Conservation (phyloP, 2,113 vertebrate species). For the Notechis scutatus region DNA sequence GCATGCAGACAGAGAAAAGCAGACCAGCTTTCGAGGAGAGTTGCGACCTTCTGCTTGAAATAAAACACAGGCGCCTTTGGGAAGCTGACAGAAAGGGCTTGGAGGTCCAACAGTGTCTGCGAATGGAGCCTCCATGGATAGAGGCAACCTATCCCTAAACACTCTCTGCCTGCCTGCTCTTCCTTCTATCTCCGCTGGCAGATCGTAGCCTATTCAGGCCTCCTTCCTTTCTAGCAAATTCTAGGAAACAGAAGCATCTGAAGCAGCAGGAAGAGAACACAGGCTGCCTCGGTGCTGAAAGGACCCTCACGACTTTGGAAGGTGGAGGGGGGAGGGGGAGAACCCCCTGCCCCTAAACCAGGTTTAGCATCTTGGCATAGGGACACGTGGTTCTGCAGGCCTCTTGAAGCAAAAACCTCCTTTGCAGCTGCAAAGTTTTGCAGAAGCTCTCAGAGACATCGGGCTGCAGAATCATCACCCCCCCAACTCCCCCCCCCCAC, state of each 20-base stretch:
- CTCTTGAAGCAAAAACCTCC: not conserved
- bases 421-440: not conserved
- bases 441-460: not conserved
- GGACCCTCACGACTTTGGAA: not conserved
- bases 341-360: not conserved
- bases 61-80: not conserved
- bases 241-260: not conserved
- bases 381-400: not conserved
- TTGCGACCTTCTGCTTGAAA: not conserved
- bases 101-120: not conserved
- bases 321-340: too few species aligned
- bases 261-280: not conserved
- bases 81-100: not conserved
- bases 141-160: not conserved
- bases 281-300: not conserved
- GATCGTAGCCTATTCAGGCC: not conserved
- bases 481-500: too few species aligned
- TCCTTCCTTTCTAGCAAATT: not conserved
- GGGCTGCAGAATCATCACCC: not conserved
- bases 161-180: not conserved
- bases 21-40: not conserved
- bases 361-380: not conserved
- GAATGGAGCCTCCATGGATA: not conserved
- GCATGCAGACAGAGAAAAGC: conserved; percentile 53
- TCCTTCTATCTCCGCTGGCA: not conserved